Base-by-base conservation (phyloP, 2,888 invertebrate genomes). In the Apamea crenata region DNA sequence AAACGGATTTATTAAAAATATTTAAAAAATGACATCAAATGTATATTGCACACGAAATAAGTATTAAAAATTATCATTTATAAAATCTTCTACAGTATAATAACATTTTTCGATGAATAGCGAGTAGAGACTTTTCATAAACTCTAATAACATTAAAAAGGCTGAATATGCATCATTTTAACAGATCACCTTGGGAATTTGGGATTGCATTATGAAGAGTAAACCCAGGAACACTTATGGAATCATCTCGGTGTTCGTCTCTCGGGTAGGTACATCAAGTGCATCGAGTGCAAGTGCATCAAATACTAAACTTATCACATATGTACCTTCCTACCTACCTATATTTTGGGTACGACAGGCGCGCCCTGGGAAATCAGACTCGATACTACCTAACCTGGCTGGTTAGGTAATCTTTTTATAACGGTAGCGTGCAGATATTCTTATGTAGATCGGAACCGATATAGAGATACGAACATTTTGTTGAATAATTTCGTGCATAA, bases 281-380 rank as follows among this genome's bases (percentile, higher is more conserved):
- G n/a, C 12, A 47, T 68, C 12, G 47, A 29, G 21, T 47, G 29
- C 50, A 32, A 18, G 29, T 32, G 70, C 50, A 70, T 53, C 50
- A 25, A 70, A 70, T 44, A 25, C 56, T 56, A 29, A 56, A 29
- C 29, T 40, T 56, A 50, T 14, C 8, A 69, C 16, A 16, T 29
- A 47, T 14, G 1, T 47, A 68, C 29, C 29, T 63, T 14, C n/a
- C 59, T 69, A 21, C 21, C 16, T 29, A 68, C 3, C 4, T 70
- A 6, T 10, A 32, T 47, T 74, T 61, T 21, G 25, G 44, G 40
- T n/a, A 63, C 16, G 12, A 68, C 67, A 36, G 7, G 1, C 2
- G 56, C 29, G 53, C 67, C 66, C 18, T 32, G 80, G 80, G 80
- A 80, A 80, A 80, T 80, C 75, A 80, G 44, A 50, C 59, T 67